These are phyloP conservation scores for Pelusios castaneus DNA, from an alignment of 2,113 vertebrate genomes.

Conservation along the genomic window DNA sequence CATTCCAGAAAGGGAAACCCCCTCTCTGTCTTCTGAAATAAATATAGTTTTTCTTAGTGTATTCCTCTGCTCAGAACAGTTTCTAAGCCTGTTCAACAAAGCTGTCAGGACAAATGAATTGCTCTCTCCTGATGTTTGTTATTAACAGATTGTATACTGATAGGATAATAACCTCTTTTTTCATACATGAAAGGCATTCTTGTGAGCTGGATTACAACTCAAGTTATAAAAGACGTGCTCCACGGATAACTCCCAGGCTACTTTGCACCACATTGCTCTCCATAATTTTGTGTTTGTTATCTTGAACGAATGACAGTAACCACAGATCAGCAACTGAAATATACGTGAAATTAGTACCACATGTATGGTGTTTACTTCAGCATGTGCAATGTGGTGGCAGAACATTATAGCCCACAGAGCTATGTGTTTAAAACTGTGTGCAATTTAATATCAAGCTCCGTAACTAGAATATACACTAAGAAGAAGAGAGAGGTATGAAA, in stretches of 20 bases:
- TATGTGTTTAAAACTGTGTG: constrained; percentile 58
- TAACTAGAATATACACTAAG: constrained; percentile 65
- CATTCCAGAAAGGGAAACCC: constrained; percentile 59
- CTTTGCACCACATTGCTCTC: constrained; percentile 70
- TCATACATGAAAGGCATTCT: constrained; percentile 80
- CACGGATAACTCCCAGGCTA: constrained; percentile 74
- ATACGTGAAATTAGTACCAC: constrained; percentile 76
- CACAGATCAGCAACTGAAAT: constrained; percentile 75
- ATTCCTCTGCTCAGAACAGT: constrained; percentile 62
- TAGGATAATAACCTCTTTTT: constrained; percentile 73
- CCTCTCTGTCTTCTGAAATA: constrained; percentile 63
- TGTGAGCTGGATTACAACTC: constrained; percentile 74
- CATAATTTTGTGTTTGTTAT: constrained; percentile 74
- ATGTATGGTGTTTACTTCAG: constrained; percentile 74
- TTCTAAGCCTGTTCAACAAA: constrained; percentile 67
- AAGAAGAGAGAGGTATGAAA: constrained; percentile 67
- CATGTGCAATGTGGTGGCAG: constrained; percentile 59
- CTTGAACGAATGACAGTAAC: constrained; percentile 74
- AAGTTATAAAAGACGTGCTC: constrained; percentile 76
- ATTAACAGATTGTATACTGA: constrained; percentile 77
- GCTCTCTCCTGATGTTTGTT: constrained; percentile 76
- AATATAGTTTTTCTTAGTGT: constrained; percentile 59
- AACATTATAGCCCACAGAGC: constrained; percentile 30
- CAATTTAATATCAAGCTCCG: constrained; percentile 73
- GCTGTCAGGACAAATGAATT: constrained; percentile 75